Percentiles rank a stretch among this genome's conserved stretches.
phyloP scores from a whole-genome alignment of 2,888 invertebrate species.

The Rotaria socialis region DNA sequence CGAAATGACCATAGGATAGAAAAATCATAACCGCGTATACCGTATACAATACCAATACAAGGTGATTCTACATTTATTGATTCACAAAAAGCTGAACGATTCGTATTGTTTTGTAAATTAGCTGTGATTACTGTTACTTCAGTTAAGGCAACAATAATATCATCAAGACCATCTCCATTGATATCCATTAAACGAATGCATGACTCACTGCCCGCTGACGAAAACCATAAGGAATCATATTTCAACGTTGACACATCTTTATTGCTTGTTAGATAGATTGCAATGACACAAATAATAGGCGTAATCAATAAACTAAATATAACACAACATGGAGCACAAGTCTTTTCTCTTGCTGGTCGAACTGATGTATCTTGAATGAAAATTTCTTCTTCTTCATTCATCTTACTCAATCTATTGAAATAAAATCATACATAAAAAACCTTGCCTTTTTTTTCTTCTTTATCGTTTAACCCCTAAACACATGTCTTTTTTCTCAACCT shows the following conservation, averaged over 20 bases:
- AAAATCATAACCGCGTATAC: constrained; percentile 54
- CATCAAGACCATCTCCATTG: constrained; percentile 54
- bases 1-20: constrained; percentile 51
- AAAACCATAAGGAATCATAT: constrained; percentile 4
- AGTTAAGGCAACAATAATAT: constrained; percentile 51
- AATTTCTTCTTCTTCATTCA: neutral
- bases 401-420: neutral
- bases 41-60: constrained; percentile 51
- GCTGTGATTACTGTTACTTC: constrained; percentile 36
- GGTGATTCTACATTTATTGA: neutral
- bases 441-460: too few relatives aligned
- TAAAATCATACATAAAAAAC: too few relatives aligned
- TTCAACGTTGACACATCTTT: neutral
- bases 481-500: neutral
- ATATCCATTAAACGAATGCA: constrained; percentile 53
- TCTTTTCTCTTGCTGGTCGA: neutral
- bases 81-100: constrained; percentile 17
- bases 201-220: constrained; percentile 49
- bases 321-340: neutral
- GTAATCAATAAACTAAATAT: neutral
- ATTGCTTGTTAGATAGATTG: neutral
- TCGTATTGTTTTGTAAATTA: constrained; percentile 42
- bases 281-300: neutral
- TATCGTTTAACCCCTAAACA: too few relatives aligned
- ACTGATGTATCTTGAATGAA: neutral